phyloP scores from a whole-genome alignment of 1,140 invertebrate genomes.

The Eupeodes corollae region DNA sequence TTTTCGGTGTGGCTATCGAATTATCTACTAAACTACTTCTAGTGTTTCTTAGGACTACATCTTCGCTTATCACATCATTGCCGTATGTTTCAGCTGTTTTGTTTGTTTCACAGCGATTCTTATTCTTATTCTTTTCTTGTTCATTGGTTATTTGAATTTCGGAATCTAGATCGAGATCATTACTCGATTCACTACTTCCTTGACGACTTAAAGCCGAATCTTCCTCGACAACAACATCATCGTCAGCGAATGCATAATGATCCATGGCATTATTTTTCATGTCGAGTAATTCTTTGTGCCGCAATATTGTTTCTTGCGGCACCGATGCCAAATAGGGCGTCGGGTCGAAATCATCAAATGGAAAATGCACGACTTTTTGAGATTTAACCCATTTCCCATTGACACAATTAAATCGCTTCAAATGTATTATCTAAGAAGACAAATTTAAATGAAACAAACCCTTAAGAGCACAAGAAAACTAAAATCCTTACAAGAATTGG shows the following conservation, averaged over 20 bases:
- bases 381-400: conserved; percentile 88
- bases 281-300: conserved; percentile 46
- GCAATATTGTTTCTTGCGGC: conserved; percentile 58
- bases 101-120: background rate
- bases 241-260: background rate
- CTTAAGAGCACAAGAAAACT: background rate
- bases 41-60: background rate
- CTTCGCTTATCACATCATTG: background rate
- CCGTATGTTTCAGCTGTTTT: background rate
- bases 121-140: background rate
- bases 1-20: background rate
- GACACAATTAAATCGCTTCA: conserved; percentile 81
- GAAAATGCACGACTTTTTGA: conserved; percentile 82
- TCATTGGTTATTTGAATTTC: background rate
- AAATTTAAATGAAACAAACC: conserved; percentile 8
- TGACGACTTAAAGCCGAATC: background rate
- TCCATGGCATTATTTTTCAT: conserved; percentile 9
- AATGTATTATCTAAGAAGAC: conserved; percentile 62
- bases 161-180: conserved; percentile 21
- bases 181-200: background rate
- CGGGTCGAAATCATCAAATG: conserved; percentile 70
- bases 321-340: conserved; percentile 65
- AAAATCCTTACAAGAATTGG: conserved; percentile 60
- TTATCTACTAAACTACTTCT: conserved; percentile 4
- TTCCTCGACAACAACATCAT: too few relatives aligned